These are phyloP conservation scores for Cynocephalus volans DNA, from an alignment of 2,113 vertebrate genomes.

Conservation along the genomic window DNA sequence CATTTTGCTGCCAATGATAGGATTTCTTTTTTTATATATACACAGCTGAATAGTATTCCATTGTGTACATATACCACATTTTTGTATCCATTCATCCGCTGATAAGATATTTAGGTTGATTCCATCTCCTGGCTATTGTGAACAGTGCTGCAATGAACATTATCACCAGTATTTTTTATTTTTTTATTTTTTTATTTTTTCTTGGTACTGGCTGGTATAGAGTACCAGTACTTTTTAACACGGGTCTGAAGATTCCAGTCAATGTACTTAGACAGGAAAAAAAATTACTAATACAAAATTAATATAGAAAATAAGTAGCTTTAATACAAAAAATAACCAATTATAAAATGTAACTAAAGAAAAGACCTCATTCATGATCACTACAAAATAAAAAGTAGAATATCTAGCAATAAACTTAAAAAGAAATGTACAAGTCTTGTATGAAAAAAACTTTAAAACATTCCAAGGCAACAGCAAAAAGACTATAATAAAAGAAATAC, in stretches of 20 bases:
- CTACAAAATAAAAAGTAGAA: slow-evolving; percentile 28
- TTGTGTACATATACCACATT: too few species aligned
- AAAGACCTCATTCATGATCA: neutral
- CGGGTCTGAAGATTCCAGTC: neutral
- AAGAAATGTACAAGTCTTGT: neutral
- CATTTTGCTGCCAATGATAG: too few species aligned
- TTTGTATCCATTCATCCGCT: too few species aligned
- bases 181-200: too few species aligned
- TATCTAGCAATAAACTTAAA: neutral
- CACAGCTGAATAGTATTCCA: too few species aligned
- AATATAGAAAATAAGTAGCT: neutral
- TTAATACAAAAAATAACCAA: slow-evolving; percentile 18
- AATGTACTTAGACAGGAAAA: slow-evolving; percentile 3
- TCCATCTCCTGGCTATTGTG: too few species aligned
- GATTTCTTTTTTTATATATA: too few species aligned
- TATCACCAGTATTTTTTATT: too few species aligned
- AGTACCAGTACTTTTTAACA: neutral
- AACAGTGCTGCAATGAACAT: too few species aligned
- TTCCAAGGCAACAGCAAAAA: neutral
- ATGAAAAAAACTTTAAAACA: slow-evolving; percentile 17
- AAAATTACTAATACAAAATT: slow-evolving; percentile 37
- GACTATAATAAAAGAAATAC: neutral
- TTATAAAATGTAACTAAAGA: slow-evolving; percentile 29
- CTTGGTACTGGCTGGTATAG: too few species aligned
- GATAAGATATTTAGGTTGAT: too few species aligned